These are phyloP conservation scores for Artibeus lituratus DNA, from an alignment of 2,797 vertebrate species.

Conservation along the genomic window DNA sequence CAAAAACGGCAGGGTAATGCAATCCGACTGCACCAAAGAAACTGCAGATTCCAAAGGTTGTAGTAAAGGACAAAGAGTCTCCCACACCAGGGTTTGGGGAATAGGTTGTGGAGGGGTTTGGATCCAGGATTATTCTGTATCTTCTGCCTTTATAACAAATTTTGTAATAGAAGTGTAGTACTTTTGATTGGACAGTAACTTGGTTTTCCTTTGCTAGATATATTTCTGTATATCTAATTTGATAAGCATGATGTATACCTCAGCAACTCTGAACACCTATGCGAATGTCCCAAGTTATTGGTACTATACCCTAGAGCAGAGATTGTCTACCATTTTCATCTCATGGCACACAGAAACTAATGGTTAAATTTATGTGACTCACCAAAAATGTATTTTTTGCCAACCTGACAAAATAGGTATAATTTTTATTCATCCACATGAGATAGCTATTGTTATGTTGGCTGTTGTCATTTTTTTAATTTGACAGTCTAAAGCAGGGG, in stretches of 20 bases:
- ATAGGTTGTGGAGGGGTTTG: background rate
- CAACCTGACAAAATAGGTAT: background rate
- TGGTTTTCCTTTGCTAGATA: background rate
- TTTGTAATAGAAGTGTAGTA: background rate
- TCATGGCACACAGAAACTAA: background rate
- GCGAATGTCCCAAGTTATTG: background rate
- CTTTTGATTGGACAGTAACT: background rate
- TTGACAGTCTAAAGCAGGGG: background rate
- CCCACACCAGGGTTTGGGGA: background rate
- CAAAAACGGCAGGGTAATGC: fast-evolving
- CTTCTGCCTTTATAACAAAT: background rate
- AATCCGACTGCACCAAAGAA: background rate
- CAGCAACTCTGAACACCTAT: background rate
- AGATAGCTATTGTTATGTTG: background rate
- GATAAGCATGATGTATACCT: background rate
- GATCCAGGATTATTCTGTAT: background rate
- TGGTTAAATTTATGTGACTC: background rate
- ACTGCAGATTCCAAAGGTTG: background rate
- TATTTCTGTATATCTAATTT: background rate
- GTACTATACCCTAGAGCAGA: background rate
- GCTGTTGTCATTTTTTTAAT: background rate
- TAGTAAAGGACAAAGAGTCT: background rate
- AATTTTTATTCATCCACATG: background rate
- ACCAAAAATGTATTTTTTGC: background rate
- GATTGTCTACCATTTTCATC: background rate